These are phyloP conservation scores for Saccopteryx bilineata DNA, from an alignment of 2,113 vertebrate species.

Conservation along the genomic window DNA sequence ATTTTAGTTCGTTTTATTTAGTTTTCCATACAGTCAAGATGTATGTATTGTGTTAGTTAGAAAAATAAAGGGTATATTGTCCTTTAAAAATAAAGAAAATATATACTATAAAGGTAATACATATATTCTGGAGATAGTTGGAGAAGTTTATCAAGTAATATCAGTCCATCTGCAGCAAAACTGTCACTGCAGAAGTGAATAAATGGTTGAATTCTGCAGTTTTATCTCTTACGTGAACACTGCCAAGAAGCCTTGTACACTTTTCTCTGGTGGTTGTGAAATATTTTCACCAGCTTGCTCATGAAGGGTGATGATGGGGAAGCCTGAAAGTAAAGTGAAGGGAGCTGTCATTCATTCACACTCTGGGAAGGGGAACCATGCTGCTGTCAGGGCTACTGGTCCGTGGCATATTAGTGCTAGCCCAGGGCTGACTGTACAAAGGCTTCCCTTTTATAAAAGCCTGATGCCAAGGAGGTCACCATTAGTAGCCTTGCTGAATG, in stretches of 20 bases:
- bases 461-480: fast-evolving
- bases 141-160: conserved; percentile 26
- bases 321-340: neutral
- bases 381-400: neutral
- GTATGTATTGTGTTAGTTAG: neutral
- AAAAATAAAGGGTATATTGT: neutral
- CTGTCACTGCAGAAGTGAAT: neutral
- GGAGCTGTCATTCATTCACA: neutral
- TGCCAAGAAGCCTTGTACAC: neutral
- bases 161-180: neutral
- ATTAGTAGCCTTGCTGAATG: neutral
- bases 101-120: neutral
- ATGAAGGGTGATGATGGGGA: conserved; percentile 54
- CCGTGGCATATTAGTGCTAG: too few relatives aligned
- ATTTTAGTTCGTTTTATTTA: neutral
- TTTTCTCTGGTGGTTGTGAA: neutral
- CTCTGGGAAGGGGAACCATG: neutral
- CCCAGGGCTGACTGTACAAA: neutral
- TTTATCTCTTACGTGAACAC: neutral
- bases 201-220: neutral
- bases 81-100: neutral
- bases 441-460: neutral
- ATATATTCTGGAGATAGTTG: neutral
- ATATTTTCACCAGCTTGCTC: conserved; percentile 37
- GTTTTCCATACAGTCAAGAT: neutral